Evolutionary conservation across 1,140 invertebrate genomes (phyloP).

Genomic region (Cyclina sinensis): DNA sequence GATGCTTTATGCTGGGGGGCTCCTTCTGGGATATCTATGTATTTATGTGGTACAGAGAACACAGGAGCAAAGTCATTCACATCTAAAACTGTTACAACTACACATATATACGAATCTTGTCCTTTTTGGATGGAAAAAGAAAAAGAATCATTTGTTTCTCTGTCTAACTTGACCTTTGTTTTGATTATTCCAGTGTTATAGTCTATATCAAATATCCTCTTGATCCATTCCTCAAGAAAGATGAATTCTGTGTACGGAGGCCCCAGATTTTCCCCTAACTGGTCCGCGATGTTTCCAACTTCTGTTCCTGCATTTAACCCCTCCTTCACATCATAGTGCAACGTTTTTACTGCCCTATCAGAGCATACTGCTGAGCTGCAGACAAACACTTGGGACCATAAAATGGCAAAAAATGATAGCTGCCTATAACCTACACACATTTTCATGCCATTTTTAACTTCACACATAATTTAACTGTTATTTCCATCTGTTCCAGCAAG

Average conservation of each 20-base stretch:
- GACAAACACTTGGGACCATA: not conserved
- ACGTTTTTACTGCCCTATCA: not conserved
- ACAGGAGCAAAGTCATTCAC: constrained; percentile 96
- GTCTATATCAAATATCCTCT: constrained; percentile 45
- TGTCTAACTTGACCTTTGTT: constrained; percentile 89
- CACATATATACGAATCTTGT: constrained; percentile 88
- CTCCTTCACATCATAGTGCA: constrained; percentile 17
- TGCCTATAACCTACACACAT: not conserved
- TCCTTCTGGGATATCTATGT: constrained; percentile 87
- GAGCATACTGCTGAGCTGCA: not conserved
- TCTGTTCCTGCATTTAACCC: not conserved
- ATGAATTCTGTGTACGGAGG: constrained; percentile 39
- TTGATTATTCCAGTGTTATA: constrained; percentile 51
- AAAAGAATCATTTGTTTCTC: constrained; percentile 96
- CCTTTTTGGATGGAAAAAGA: constrained; percentile 94
- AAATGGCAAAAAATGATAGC: not conserved
- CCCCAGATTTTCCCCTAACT: not conserved
- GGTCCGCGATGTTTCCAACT: constrained; percentile 23
- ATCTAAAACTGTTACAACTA: constrained; percentile 89
- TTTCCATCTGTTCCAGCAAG: not conserved
- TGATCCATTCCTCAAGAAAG: constrained; percentile 17
- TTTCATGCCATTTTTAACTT: not conserved
- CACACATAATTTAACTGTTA: not conserved
- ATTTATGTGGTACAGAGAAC: constrained; percentile 88
- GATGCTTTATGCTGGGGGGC: constrained; percentile 88